These are phyloP conservation scores for Benthosema pterotum DNA, from an alignment of 2,797 vertebrate species.

Conservation along the genomic window DNA sequence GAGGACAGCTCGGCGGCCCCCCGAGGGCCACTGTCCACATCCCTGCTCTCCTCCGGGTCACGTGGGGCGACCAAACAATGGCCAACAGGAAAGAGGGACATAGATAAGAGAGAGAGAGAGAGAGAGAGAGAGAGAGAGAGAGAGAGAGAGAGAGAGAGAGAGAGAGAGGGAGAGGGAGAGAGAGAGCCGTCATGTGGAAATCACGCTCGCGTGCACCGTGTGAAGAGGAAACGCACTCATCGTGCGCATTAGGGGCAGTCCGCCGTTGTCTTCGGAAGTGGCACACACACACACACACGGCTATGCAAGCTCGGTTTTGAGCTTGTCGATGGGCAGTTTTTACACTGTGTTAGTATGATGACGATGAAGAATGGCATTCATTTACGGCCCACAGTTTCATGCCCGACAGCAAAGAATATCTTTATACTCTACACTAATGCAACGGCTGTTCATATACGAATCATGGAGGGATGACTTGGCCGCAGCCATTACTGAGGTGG, in stretches of 20 bases:
- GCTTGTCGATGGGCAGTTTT: background rate
- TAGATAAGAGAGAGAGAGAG: background rate
- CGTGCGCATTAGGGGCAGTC: conserved; percentile 39
- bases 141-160: background rate
- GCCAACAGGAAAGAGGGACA: conserved; percentile 32
- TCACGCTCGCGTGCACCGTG: conserved; percentile 40
- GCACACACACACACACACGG: background rate
- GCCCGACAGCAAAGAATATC: no score
- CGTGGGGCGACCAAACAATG: conserved; percentile 32
- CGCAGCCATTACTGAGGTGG: no score
- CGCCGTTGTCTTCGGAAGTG: background rate
- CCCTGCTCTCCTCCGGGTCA: background rate
- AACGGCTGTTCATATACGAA: no score
- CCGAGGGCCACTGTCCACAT: conserved; percentile 24
- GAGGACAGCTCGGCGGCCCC: conserved; percentile 38
- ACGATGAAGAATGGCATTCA: no score
- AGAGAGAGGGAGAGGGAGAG: conserved; percentile 4
- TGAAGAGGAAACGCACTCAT: conserved; percentile 31
- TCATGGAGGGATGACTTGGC: no score
- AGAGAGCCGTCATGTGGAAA: conserved; percentile 43
- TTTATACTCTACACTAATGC: no score
- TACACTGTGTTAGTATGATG: no score
- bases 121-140: conserved; percentile 8
- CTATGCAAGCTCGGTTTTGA: background rate
- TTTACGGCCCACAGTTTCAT: no score